Conservation (phyloP, 2,113 vertebrate genomes). For the Poicephalus meyeri region DNA sequence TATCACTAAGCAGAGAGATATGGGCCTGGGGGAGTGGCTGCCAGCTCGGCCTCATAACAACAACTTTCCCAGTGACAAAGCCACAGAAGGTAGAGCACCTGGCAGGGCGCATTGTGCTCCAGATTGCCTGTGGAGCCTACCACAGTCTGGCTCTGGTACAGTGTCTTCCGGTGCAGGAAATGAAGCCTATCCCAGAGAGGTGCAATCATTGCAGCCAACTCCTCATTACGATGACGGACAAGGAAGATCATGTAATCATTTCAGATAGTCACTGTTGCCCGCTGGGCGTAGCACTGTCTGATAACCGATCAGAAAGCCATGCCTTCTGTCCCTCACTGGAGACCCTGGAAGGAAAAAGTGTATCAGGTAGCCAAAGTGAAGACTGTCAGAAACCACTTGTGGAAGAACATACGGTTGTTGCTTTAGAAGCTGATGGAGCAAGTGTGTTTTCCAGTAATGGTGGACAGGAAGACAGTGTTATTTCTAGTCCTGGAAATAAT, state of each 20-base stretch:
- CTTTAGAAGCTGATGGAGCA: conserved; percentile 3
- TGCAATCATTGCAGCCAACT: conserved; percentile 94
- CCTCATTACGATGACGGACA: conserved; percentile 96
- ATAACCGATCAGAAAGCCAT: conserved; percentile 61
- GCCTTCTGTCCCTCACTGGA: background rate
- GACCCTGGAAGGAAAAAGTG: background rate
- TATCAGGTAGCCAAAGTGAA: conserved; percentile 6
- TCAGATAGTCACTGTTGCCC: conserved; percentile 95
- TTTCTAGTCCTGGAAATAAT: conserved; percentile 56
- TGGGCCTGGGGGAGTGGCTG: conserved; percentile 97
- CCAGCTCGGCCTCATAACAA: conserved; percentile 85
- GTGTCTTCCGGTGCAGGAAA: conserved; percentile 80
- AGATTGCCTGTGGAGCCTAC: conserved; percentile 89
- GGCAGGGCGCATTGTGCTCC: conserved; percentile 87
- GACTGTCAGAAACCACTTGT: background rate
- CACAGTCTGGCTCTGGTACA: conserved; percentile 94
- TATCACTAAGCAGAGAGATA: conserved; percentile 87
- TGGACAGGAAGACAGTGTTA: background rate
- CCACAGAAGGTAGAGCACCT: conserved; percentile 92
- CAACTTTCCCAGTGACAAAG: conserved; percentile 84
- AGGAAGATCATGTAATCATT: conserved; percentile 98
- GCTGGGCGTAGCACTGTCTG: conserved; percentile 80
- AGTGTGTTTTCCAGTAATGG: background rate
- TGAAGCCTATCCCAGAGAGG: conserved; percentile 85
- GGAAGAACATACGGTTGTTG: background rate